A percentile compares a stretch with the other conserved stretches of the same genome.
Conservation (phyloP, 2,113 vertebrate species). For the Ceyx cyanopectus region DNA sequence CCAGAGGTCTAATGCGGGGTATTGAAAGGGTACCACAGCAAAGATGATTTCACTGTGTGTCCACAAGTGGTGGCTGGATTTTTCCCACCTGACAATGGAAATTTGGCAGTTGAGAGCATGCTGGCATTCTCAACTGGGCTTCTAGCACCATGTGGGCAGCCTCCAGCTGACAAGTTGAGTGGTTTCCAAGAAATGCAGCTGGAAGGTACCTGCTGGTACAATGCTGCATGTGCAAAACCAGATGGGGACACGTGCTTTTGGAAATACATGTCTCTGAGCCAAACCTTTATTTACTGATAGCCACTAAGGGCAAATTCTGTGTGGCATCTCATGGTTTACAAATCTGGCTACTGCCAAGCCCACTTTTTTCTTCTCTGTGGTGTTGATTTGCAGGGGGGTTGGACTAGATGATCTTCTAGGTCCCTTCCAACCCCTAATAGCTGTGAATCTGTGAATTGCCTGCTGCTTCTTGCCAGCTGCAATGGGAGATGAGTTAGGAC, state of each 20-base stretch:
- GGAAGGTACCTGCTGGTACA: conserved; percentile 6
- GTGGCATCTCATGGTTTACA: not conserved
- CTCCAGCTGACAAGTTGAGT: not conserved
- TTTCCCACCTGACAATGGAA: not conserved
- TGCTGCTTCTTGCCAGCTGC: not conserved
- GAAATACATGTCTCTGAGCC: not conserved
- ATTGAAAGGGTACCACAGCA: not conserved
- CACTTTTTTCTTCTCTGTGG: not conserved
- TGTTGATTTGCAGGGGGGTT: not conserved
- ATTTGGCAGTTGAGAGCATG: not conserved
- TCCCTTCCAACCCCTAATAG: too few species aligned
- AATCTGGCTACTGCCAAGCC: not conserved
- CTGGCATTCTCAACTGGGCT: not conserved
- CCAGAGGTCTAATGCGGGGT: not conserved
- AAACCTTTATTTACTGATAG: not conserved
- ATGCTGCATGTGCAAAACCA: not conserved
- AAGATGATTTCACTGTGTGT: not conserved
- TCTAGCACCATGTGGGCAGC: not conserved
- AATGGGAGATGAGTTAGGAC: not conserved
- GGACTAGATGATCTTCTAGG: too few species aligned
- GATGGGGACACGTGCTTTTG: not conserved
- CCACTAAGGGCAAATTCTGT: not conserved
- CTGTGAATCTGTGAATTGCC: not conserved
- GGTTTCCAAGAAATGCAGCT: conserved; percentile 24
- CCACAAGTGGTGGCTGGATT: not conserved